Conservation (phyloP, 2,113 vertebrate genomes). For the Heterochromis multidens region DNA sequence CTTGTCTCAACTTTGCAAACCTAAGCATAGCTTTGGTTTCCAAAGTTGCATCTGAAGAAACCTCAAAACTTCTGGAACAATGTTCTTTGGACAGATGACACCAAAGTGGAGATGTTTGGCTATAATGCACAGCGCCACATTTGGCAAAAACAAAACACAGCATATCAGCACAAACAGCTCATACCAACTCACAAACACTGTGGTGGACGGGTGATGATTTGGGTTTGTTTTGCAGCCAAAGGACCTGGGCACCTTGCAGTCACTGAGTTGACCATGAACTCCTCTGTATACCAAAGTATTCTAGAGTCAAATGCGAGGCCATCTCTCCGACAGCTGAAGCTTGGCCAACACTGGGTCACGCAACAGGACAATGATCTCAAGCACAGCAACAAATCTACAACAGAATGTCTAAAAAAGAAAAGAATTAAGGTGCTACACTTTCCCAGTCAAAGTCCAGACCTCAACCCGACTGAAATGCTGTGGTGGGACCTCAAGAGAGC, state of each 20-base stretch:
- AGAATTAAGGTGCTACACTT: not conserved
- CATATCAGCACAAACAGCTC: not conserved
- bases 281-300: not conserved
- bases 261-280: not conserved
- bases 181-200: not conserved
- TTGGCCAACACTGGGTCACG: not conserved
- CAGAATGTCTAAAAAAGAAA: not conserved
- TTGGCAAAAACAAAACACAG: not conserved
- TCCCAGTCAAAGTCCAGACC: not conserved
- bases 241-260: not conserved
- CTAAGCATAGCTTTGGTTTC: accelerated
- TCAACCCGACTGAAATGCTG: not conserved
- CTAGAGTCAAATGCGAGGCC: not conserved
- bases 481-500: not conserved
- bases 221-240: not conserved
- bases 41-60: not conserved
- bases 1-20: accelerated
- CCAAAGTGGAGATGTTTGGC: not conserved
- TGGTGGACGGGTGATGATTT: not conserved
- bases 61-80: not conserved
- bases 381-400: not conserved
- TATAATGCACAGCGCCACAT: accelerated
- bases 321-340: not conserved
- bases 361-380: accelerated
- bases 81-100: not conserved